These are phyloP conservation scores for Zaprionus ornatus DNA, from an alignment of 1,140 invertebrate species.

Conservation along the genomic window DNA sequence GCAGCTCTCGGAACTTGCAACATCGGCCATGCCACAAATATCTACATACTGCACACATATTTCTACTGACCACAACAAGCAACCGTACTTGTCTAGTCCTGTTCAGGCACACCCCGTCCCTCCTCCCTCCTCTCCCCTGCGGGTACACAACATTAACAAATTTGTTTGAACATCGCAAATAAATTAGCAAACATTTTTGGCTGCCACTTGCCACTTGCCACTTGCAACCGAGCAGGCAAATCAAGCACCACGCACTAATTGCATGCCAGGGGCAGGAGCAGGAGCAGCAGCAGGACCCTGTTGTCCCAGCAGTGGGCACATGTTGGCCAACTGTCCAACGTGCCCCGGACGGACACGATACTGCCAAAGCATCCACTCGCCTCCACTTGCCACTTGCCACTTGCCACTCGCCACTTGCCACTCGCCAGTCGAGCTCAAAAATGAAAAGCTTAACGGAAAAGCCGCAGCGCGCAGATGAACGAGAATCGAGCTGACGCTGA, in stretches of 20 bases:
- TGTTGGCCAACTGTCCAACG: constrained; percentile 10
- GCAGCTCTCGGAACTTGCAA: constrained; percentile 42
- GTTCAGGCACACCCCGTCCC: not conserved
- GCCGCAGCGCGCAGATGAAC: constrained; percentile 67
- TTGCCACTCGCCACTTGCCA: constrained; percentile 18
- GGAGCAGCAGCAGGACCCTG: not conserved
- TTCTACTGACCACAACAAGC: constrained; percentile 71
- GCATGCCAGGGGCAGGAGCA: constrained; percentile 6
- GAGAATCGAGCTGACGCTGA: constrained; percentile 17
- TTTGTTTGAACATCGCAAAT: constrained; percentile 83
- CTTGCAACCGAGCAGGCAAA: constrained; percentile 54
- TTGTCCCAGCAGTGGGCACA: not conserved
- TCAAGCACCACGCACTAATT: constrained; percentile 74
- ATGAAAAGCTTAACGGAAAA: constrained; percentile 77
- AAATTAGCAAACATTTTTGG: constrained; percentile 84
- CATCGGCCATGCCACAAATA: constrained; percentile 40
- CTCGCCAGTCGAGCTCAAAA: constrained; percentile 66
- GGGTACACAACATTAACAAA: constrained; percentile 70
- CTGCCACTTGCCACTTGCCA: constrained; percentile 34
- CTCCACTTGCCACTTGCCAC: constrained; percentile 6
- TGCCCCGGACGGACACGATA: constrained; percentile 25
- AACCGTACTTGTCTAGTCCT: constrained; percentile 60
- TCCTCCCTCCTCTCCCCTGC: constrained; percentile 11
- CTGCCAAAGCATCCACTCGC: constrained; percentile 32
- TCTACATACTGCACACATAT: constrained; percentile 32